Evolutionary conservation across 2,888 invertebrate genomes (phyloP), one percentile per base, ranked within the genome.

Genomic region (Syrphus vitripennis): DNA sequence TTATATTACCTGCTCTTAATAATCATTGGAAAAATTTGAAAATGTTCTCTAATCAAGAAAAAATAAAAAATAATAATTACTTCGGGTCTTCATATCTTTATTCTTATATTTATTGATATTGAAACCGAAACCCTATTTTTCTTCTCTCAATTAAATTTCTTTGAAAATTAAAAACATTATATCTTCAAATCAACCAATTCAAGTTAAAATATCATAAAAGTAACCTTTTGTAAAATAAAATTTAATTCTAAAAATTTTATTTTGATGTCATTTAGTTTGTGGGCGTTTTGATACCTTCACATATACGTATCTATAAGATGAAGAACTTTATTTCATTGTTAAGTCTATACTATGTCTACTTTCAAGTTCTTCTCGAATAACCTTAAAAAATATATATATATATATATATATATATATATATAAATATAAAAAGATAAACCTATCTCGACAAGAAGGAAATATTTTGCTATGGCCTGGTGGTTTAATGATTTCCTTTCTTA

Each of bases 401-500:
- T n/a, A n/a, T n/a, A n/a, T n/a, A n/a, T n/a, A n/a, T n/a, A n/a
- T n/a, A n/a, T n/a, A n/a, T n/a, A n/a, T n/a, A n/a, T n/a, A n/a
- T n/a, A 19, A 3, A 61, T 40, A 24, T n/a, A 2, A 4, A 40
- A 81, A 55, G 34, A 29, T 37, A 53, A 70, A 71, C 55, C 55
- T 53, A 45, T 61, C 53, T 40, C 7, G 7, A 14, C 4, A 50
- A 50, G 26, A 61, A 75, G 70, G 65, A 67, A 77, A 65, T 40
- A 57, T 50, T 71, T 71, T 50, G 34, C 34, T 26, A 31, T 67
- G 57, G 48, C 67, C 71, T 72, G 59, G 78, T 57, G 71, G 71
- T 78, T 72, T 83, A 83, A 83, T 72, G 83, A 83, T 72, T 72
- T 69, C 72, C 78, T 67, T 31, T 63, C 48, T 71, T 63, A n/a